Conservation (phyloP, 92 coral and sea anemone genomes). For the Scolanthus callimorphus region DNA sequence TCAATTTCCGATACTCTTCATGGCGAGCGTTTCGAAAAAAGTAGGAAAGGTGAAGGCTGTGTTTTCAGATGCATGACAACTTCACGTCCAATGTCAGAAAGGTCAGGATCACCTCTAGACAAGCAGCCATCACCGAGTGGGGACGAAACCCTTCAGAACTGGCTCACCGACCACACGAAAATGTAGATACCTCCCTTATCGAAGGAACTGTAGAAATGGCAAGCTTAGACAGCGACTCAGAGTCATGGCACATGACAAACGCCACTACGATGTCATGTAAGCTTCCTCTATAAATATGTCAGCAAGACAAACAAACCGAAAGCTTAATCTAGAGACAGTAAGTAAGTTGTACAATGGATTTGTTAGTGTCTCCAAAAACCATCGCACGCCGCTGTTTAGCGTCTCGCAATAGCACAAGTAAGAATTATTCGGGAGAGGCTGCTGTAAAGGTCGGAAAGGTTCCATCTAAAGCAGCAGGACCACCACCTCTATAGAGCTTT, state of each 20-base stretch:
- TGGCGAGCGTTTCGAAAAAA: neutral
- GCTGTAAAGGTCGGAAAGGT: conserved; percentile 16
- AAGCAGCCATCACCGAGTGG: neutral
- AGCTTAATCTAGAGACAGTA: neutral
- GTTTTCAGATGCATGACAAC: conserved; percentile 1
- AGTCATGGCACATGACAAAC: conserved; percentile 9
- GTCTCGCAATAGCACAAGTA: conserved; percentile 6
- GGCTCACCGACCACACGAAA: conserved; percentile 6
- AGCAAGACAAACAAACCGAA: neutral
- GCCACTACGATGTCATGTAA: conserved; percentile 14
- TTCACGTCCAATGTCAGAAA: neutral
- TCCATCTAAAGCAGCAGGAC: conserved; percentile 30
- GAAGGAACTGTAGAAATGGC: conserved; percentile 5
- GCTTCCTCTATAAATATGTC: neutral
- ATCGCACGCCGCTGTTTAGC: conserved; percentile 20
- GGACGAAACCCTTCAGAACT: conserved; percentile 1
- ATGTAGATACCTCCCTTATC: neutral
- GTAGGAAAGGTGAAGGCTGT: neutral
- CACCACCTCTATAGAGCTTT: conserved; percentile 25
- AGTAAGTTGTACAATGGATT: neutral
- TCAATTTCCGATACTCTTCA: conserved; percentile 5
- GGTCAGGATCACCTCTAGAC: neutral
- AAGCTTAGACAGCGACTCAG: conserved; percentile 14
- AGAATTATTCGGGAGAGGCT: conserved; percentile 13
- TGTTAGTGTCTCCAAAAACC: neutral